Evolutionary conservation across 2,797 vertebrate genomes (phyloP).

Genomic region (Erpetoichthys calabaricus): DNA sequence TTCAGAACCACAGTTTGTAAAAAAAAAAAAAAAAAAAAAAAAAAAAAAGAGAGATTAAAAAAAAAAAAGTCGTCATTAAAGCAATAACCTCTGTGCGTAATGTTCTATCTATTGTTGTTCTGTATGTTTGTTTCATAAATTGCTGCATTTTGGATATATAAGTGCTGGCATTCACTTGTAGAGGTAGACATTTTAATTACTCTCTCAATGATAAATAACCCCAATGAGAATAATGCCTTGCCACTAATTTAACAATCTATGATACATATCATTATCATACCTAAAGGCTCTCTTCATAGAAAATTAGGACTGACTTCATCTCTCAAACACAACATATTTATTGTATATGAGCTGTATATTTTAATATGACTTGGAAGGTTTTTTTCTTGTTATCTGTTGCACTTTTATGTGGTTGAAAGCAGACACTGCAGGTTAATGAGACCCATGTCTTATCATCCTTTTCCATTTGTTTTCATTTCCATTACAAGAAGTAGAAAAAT

Average conservation of each 20-base stretch:
- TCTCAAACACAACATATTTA: neutral
- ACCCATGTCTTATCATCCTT: no score
- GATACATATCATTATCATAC: constrained; percentile 3
- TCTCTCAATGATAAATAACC: neutral
- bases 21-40: no score
- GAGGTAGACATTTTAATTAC: neutral
- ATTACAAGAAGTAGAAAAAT: no score
- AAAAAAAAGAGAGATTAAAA: no score
- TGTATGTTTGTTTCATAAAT: neutral
- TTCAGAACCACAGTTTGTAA: no score
- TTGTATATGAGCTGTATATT: no score
- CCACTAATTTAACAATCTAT: constrained; percentile 2
- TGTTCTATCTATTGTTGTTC: neutral
- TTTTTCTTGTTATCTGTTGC: neutral
- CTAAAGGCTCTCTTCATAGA: neutral
- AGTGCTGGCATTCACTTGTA: neutral
- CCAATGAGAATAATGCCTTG: neutral
- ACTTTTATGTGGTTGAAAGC: no score
- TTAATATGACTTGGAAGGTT: neutral
- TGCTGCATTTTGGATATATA: neutral
- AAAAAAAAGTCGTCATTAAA: no score
- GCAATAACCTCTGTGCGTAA: no score
- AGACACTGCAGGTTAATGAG: no score
- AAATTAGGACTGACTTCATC: neutral
- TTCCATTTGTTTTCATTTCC: no score